Evolutionary conservation across 2,113 vertebrate genomes (phyloP).

Genomic region (Pangasianodon gigas): DNA sequence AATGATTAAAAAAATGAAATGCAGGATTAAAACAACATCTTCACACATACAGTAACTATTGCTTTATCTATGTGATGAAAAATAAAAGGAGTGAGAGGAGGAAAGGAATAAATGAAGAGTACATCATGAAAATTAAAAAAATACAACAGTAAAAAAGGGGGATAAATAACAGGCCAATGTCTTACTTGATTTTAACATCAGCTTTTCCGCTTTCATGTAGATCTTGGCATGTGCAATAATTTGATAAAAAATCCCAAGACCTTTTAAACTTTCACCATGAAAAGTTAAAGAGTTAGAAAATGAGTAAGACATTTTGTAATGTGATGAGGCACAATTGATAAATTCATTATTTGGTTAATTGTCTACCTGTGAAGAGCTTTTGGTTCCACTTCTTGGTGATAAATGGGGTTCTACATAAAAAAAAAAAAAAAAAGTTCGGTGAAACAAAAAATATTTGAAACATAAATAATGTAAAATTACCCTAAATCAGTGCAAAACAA

Average conservation of each 20-base stretch:
- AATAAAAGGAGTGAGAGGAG: neutral
- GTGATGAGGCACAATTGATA: neutral
- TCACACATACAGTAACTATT: neutral
- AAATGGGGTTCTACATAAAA: neutral
- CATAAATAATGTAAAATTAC: neutral
- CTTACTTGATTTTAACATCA: slow-evolving; percentile 1
- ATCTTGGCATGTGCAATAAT: neutral
- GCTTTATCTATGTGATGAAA: neutral
- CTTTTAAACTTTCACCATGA: slow-evolving; percentile 7
- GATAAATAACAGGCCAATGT: neutral
- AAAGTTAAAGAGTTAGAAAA: neutral
- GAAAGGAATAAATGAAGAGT: neutral
- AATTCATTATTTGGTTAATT: neutral
- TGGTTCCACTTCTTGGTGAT: neutral
- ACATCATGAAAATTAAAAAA: neutral
- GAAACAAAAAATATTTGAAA: neutral
- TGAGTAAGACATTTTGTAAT: neutral
- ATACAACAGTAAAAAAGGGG: neutral
- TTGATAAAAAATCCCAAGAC: too few species aligned
- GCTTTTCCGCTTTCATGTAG: neutral
- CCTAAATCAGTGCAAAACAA: neutral
- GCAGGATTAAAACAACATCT: neutral
- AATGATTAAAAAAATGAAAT: neutral
- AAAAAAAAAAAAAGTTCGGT: neutral
- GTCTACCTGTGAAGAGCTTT: neutral